Evolutionary conservation across 2,113 vertebrate species (phyloP), one percentile per base, ranked within the genome.

Genomic region (Sceloporus undulatus): DNA sequence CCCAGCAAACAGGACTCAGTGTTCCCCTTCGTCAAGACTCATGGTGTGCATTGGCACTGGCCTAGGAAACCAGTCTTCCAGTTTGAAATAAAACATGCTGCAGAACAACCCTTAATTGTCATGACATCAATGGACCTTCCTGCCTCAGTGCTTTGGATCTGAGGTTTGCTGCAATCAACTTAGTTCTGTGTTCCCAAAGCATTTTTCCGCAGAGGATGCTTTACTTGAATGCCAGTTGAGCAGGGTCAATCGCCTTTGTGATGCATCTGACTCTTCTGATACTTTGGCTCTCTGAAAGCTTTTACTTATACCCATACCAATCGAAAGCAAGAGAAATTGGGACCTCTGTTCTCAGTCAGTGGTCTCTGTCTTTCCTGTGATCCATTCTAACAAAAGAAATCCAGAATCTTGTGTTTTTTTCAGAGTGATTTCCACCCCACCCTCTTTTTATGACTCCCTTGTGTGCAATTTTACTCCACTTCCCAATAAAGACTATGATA

Each of bases 21-120:
- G 89, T 96, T 79, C 90, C 96, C 0, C 95, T 97, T 77, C 94
- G 93, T 71, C 97, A 98, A 95, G 97, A 98, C 93, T 97, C 98
- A 88, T 99, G 98, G 98, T 99, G 98, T 0, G 97, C 98, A 0
- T 94, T 99, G 93, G 98, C 98, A 0, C 96, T 98, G 11, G 98
- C 99, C 27, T 99, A 98, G 96, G 89, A 25, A 3, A 25, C 27
- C 18, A 48, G n/a, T 54, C 73, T 78, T 71, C n/a, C 87, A 4
- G 70, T 77, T 29, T 29, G 8, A 83, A 88, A 70, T 54, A 2
- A 73, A 73, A 66, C 23, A 80, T 71, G 80, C 79, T 89, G 7
- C 25, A 89, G 84, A 95, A 81, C 91, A 91, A 82, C 16, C 0
- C 18, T 29, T 56, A 23, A 27, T 0, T 56, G 79, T 91, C 71